Percentiles rank a stretch among this genome's conserved stretches.
phyloP scores from a whole-genome alignment of 2,888 invertebrate genomes.

The Steromphala cineraria region DNA sequence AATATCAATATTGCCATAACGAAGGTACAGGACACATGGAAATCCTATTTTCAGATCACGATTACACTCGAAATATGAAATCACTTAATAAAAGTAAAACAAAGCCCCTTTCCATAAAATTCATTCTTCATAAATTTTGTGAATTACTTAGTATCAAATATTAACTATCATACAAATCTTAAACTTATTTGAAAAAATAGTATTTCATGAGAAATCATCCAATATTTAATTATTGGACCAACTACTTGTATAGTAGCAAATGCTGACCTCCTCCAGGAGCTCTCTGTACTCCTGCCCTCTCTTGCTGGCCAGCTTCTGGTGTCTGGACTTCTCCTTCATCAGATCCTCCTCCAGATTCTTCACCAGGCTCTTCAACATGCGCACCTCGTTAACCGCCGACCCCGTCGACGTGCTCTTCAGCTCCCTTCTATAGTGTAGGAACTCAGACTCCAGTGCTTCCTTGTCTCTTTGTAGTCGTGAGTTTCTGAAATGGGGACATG shows the following conservation, averaged over 20 bases:
- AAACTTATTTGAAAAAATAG: background rate
- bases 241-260: background rate
- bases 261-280: conserved; percentile 66
- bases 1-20: too few relatives aligned
- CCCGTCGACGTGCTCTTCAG: conserved; percentile 62
- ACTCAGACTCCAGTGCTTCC: conserved; percentile 69
- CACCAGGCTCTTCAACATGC: conserved; percentile 68
- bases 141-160: too few relatives aligned
- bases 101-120: background rate
- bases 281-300: conserved; percentile 69
- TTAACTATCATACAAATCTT: background rate
- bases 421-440: conserved; percentile 63
- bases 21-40: background rate
- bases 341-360: conserved; percentile 71
- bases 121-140: too few relatives aligned
- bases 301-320: conserved; percentile 66
- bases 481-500: background rate
- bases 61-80: background rate
- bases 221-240: too few relatives aligned
- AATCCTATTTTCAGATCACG: background rate
- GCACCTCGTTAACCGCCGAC: conserved; percentile 66
- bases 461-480: conserved; percentile 62
- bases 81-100: background rate
- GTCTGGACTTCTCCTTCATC: conserved; percentile 70
- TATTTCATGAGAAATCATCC: too few relatives aligned